Percentiles rank a stretch among this genome's conserved stretches.
These are phyloP conservation scores for Cylindroiulus punctatus DNA, from an alignment of 2,888 invertebrate genomes.

Conservation along the genomic window DNA sequence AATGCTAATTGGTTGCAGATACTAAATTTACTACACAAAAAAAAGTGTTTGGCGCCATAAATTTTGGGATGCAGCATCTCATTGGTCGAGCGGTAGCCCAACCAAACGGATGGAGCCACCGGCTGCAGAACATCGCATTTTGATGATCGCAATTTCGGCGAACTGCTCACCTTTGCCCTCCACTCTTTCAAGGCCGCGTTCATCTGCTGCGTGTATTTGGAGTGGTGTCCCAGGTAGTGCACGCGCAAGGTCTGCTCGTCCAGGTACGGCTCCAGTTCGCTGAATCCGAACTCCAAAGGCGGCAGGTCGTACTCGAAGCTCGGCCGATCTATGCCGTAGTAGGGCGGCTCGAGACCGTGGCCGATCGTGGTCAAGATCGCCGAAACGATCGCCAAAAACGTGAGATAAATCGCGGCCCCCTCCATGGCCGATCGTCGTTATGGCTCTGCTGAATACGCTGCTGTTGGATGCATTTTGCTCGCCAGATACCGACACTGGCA, in stretches of 20 bases:
- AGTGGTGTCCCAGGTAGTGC: conserved; percentile 63
- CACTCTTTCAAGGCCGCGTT: conserved; percentile 62
- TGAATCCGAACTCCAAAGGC: conserved; percentile 60
- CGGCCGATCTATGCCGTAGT: conserved; percentile 60
- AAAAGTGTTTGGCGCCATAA: neutral
- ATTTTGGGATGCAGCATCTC: neutral
- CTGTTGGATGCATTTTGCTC: neutral
- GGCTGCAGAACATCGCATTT: neutral
- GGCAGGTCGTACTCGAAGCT: conserved; percentile 62
- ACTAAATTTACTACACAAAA: too few species aligned
- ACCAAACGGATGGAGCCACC: neutral
- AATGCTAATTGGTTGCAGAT: too few species aligned
- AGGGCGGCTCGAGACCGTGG: conserved; percentile 59
- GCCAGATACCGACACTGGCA: neutral
- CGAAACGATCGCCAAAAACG: neutral
- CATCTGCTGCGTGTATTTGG: conserved; percentile 62
- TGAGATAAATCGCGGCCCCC: neutral
- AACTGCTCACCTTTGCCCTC: conserved; percentile 59
- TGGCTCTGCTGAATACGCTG: neutral
- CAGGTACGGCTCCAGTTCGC: conserved; percentile 62
- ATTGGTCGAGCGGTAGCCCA: neutral
- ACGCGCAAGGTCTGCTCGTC: conserved; percentile 62
- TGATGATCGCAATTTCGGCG: too few species aligned
- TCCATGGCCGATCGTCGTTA: neutral
- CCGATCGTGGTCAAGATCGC: neutral